Percentiles rank a stretch among this genome's conserved stretches.
phyloP scores from a whole-genome alignment of 2,113 vertebrate genomes.

The Prinia subflava region DNA sequence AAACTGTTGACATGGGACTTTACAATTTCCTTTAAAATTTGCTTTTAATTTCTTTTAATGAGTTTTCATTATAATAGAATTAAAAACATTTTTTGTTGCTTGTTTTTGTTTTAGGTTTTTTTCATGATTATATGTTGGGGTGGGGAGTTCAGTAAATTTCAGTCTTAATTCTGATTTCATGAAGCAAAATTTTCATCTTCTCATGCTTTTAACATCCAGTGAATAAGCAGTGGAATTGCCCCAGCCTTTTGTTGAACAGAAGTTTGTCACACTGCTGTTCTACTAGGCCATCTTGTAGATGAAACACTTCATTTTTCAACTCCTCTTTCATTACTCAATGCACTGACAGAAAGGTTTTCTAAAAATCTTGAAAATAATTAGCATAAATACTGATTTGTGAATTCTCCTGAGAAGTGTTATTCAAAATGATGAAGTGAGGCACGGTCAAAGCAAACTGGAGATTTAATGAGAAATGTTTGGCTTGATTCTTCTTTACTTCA shows the following conservation, averaged over 20 bases:
- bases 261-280: neutral
- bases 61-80: neutral
- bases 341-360: neutral
- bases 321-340: neutral
- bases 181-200: neutral
- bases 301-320: neutral
- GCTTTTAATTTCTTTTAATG: neutral
- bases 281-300: neutral
- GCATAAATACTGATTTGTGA: neutral
- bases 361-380: neutral
- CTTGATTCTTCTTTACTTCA: neutral
- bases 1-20: neutral
- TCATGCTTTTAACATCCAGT: neutral
- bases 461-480: neutral
- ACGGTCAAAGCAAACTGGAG: neutral
- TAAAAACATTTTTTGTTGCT: neutral
- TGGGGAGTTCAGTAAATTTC: neutral
- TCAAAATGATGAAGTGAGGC: neutral
- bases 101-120: rapidly evolving
- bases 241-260: neutral
- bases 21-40: neutral
- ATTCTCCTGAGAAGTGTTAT: neutral
- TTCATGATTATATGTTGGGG: neutral
- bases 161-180: neutral
- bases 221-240: neutral